Percentiles rank a stretch among this genome's conserved stretches.
phyloP scores from a whole-genome alignment of 2,888 invertebrate genomes.

The Phyllotreta cruciferae region DNA sequence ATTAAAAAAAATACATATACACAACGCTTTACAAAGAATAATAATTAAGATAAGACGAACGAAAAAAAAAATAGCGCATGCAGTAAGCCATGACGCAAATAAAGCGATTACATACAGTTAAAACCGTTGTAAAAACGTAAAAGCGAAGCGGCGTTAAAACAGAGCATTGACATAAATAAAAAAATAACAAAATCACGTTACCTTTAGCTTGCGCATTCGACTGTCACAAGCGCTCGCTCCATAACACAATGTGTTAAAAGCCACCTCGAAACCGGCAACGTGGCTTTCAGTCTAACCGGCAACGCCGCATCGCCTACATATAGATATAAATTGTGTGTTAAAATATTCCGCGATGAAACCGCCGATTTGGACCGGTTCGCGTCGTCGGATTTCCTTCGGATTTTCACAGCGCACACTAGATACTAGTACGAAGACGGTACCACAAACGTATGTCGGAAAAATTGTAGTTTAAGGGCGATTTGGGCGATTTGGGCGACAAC shows the following conservation, averaged over 20 bases:
- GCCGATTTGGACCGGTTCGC: constrained; percentile 44
- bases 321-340: constrained; percentile 54
- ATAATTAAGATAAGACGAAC: not conserved
- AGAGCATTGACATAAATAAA: constrained; percentile 53
- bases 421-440: constrained; percentile 36
- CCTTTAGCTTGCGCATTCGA: constrained; percentile 55
- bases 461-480: constrained; percentile 43
- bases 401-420: constrained; percentile 45
- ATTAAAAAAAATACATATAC: not conserved
- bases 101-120: constrained; percentile 7
- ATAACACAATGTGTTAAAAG: constrained; percentile 49
- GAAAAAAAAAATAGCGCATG: too few species aligned
- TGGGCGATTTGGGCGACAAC: constrained; percentile 43
- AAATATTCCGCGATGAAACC: constrained; percentile 52
- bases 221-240: constrained; percentile 51
- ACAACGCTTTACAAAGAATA: not conserved
- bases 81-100: not conserved
- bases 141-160: constrained; percentile 29
- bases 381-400: constrained; percentile 47
- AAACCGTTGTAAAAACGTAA: constrained; percentile 12
- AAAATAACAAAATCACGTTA: constrained; percentile 50
- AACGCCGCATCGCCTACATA: constrained; percentile 56
- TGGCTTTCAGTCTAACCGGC: constrained; percentile 43
- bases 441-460: constrained; percentile 46
- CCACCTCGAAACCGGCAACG: constrained; percentile 46